phyloP scores from a whole-genome alignment of 2,113 vertebrate genomes.

The Stigmatopora nigra region DNA sequence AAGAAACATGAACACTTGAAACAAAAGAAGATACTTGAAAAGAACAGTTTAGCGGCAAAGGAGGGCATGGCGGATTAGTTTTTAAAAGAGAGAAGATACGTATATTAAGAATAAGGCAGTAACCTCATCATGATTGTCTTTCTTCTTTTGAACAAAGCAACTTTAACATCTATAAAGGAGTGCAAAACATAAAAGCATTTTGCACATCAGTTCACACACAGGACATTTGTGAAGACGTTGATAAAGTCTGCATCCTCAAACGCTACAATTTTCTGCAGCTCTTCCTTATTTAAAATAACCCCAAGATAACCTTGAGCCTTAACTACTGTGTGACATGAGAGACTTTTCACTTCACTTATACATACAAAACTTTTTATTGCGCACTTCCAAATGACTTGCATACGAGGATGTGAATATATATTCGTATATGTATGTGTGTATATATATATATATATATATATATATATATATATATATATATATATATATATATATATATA shows the following conservation, averaged over 20 bases:
- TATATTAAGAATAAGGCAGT: conserved; percentile 6
- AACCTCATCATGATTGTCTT: neutral
- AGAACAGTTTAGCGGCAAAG: neutral
- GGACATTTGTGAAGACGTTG: conserved; percentile 8
- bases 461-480: no score
- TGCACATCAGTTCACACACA: neutral
- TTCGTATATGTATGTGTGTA: neutral
- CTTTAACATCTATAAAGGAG: conserved; percentile 1
- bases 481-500: no score
- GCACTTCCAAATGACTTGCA: neutral
- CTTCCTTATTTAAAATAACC: neutral
- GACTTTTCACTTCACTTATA: neutral
- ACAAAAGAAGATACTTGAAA: neutral
- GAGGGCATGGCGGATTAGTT: neutral
- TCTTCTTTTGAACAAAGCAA: conserved; percentile 11
- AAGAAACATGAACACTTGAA: neutral
- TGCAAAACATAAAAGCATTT: neutral
- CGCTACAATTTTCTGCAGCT: neutral
- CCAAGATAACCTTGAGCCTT: neutral
- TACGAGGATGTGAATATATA: neutral
- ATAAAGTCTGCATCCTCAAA: neutral
- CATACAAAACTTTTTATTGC: neutral
- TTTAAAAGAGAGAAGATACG: neutral
- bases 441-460: no score
- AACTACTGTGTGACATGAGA: neutral